Percentiles rank a stretch among this genome's conserved stretches.
Conservation (phyloP, 2,113 vertebrate genomes). For the Haplotaxodon microlepis region DNA sequence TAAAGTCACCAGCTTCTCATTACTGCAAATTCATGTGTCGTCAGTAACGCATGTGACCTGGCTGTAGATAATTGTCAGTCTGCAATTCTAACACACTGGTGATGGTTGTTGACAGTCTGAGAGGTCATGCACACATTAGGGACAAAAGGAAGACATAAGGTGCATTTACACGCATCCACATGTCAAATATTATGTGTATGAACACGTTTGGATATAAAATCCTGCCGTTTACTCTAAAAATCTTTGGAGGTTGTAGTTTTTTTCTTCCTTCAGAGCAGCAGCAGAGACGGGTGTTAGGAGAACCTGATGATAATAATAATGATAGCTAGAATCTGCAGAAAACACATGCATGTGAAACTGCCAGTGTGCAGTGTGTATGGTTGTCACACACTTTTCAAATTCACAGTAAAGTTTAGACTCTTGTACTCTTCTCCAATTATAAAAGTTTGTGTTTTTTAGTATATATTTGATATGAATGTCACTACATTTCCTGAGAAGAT, state of each 20-base stretch:
- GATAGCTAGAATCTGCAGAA: not conserved
- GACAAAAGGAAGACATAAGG: not conserved
- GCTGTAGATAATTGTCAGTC: not conserved
- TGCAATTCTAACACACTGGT: rapidly evolving
- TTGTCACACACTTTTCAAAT: not conserved
- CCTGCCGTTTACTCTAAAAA: not conserved
- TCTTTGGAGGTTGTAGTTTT: rapidly evolving
- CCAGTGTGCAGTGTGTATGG: not conserved
- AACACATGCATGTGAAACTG: not conserved
- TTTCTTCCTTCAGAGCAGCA: not conserved
- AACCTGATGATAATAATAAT: not conserved
- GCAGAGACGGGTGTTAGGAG: rapidly evolving
- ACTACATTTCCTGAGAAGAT: not conserved
- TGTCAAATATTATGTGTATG: not conserved
- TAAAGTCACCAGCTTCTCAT: not conserved
- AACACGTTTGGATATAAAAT: not conserved
- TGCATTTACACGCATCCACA: not conserved
- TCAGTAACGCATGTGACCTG: not conserved
- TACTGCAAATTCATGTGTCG: not conserved
- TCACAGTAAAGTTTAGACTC: not conserved
- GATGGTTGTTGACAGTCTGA: not conserved
- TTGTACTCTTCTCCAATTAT: not conserved
- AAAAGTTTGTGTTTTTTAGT: not conserved
- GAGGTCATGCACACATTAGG: not conserved
- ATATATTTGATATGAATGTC: not conserved